Base-by-base conservation (phyloP, 2,113 vertebrate genomes). In the Podarcis raffonei region DNA sequence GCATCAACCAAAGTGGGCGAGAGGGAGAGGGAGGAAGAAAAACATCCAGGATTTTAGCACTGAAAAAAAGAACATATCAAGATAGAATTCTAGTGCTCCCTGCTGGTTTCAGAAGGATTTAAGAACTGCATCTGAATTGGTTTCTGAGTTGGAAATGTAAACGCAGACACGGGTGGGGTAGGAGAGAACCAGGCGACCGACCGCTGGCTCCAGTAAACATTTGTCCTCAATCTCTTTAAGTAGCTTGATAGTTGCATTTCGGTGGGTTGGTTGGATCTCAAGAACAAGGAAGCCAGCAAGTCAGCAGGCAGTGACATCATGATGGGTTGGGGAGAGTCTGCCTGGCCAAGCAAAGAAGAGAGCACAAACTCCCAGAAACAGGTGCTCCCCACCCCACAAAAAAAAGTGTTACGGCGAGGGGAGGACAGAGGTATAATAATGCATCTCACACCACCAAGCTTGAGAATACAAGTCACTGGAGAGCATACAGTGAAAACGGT, bases 81-180 rank as follows among this genome's bases (percentile, higher is more conserved):
- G 25, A 95, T 88, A 95, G 62, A 35, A 95, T 95, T 92, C 92
- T 93, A 95, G 93, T 96, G 92, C 95, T 93, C 94, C 95, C 93
- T 95, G 95, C 96, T 97, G 97, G 95, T 95, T 97, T 97, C 94
- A 96, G 95, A 96, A 95, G 91, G 95, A 91, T 62, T 94, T 96
- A 95, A 95, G 96, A 96, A 94, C 95, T 96, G 96, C 96, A 97
- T 95, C 95, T 94, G 93, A 90, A 96, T 79, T 93, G 84, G 7
- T 9, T 76, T 11, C 68, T 79, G 69, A 89, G 79, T 39, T 95
- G 91, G 92, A 78, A 95, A 95, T 96, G 95, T 97, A 97, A 97
- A 97, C 86, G 83, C 95, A 94, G 89, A 90, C 68, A 81, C 79
- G 92, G 92, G 93, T 92, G 88, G 93, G 72, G 83, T 20, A 91